Evolutionary conservation across 23 tunicate genomes (phyloP).

Genomic region (Aplidium turbinatum): DNA sequence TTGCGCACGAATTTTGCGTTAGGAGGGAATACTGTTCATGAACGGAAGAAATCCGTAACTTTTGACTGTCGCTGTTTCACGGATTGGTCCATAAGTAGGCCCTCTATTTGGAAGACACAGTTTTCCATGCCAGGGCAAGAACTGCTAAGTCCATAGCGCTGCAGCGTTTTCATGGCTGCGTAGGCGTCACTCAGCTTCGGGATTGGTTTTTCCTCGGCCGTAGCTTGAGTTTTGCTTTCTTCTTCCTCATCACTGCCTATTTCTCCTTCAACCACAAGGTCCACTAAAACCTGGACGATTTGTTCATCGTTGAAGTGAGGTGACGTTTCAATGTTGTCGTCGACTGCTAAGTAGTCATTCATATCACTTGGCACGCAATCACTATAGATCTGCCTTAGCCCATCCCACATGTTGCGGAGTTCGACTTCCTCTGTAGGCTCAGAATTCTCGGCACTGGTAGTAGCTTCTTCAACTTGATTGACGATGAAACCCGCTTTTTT

Average conservation of each 20-base stretch:
- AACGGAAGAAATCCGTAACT: slow-evolving; percentile 10
- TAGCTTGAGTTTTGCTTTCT: slow-evolving; percentile 15
- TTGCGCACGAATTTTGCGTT: no score
- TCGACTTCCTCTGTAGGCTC: slow-evolving; percentile 12
- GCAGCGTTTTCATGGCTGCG: slow-evolving; percentile 31
- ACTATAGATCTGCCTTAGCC: slow-evolving; percentile 30
- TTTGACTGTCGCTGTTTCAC: slow-evolving; percentile 14
- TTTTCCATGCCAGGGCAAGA: slow-evolving; percentile 26
- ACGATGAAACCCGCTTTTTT: slow-evolving; percentile 33
- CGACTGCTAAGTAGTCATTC: slow-evolving; percentile 33
- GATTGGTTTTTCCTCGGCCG: slow-evolving; percentile 15
- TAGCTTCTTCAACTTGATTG: slow-evolving; percentile 17
- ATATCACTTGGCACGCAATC: slow-evolving; percentile 16
- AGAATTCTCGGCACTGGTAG: slow-evolving; percentile 9
- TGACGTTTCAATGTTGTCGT: slow-evolving; percentile 18
- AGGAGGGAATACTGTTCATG: no score
- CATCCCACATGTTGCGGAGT: slow-evolving; percentile 8
- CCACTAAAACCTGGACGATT: slow-evolving; percentile 5
- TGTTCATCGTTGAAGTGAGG: slow-evolving; percentile 18
- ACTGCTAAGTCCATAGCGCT: slow-evolving; percentile 29
- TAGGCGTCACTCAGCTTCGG: slow-evolving; percentile 26
- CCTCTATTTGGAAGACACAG: slow-evolving; percentile 9
- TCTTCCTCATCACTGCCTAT: slow-evolving; percentile 17
- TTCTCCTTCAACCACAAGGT: slow-evolving; percentile 33
- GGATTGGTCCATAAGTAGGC: slow-evolving; percentile 26